Conservation (phyloP, 2,797 vertebrate genomes). For the Myoxocephalus aenaeus region DNA sequence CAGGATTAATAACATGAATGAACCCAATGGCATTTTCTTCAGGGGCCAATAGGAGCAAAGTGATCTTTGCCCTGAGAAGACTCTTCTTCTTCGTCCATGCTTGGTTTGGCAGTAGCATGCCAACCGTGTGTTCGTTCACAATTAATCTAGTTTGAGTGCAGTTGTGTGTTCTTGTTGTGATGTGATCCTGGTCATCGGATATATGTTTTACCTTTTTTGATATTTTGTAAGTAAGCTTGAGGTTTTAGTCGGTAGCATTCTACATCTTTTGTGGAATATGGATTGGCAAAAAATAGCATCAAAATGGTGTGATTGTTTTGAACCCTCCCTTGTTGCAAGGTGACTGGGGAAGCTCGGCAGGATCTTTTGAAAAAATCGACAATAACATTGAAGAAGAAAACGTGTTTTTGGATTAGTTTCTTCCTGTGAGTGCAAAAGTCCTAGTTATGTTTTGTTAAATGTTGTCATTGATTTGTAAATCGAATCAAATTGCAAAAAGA, state of each 20-base stretch:
- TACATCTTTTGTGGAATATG: not conserved
- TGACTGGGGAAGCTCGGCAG: not conserved
- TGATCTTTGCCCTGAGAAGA: not conserved
- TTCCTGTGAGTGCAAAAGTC: not conserved
- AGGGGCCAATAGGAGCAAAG: not conserved
- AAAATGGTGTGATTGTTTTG: not conserved
- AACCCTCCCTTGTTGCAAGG: not conserved
- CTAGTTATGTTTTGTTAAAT: slow-evolving; percentile 3
- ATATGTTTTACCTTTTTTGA: not conserved
- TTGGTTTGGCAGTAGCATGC: not conserved
- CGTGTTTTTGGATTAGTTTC: not conserved
- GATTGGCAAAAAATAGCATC: slow-evolving; percentile 4
- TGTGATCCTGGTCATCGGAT: not conserved
- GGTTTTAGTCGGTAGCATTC: not conserved
- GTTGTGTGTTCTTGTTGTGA: not conserved
- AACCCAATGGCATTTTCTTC: not conserved
- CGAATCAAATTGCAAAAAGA: not conserved
- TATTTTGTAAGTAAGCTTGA: not conserved
- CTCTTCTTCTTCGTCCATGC: no score
- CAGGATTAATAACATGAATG: not conserved
- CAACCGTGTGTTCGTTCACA: not conserved
- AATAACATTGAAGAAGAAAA: not conserved
- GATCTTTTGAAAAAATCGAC: not conserved
- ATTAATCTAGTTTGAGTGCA: not conserved
- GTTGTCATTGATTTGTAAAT: not conserved